Conservation (phyloP, 2,888 invertebrate species). For the Pimpla rufipes region DNA sequence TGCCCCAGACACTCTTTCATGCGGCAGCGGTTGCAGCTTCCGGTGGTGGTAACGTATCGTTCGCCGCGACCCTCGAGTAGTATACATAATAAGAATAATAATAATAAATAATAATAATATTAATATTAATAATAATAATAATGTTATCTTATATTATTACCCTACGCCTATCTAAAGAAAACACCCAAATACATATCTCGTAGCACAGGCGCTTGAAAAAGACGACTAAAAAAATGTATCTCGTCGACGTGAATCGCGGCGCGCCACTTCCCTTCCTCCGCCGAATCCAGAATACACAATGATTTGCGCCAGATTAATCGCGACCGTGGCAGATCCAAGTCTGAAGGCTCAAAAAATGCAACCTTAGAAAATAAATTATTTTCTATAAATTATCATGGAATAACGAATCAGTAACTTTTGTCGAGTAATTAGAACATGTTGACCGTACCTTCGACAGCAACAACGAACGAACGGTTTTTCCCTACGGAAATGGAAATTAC, state of each 20-base stretch:
- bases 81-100: slow-evolving; percentile 43
- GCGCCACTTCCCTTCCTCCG: not conserved
- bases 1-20: slow-evolving; percentile 79
- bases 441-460: not conserved
- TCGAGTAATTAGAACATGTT: not conserved
- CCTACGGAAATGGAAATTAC: slow-evolving; percentile 5
- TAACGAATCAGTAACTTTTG: not conserved
- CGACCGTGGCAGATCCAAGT: not conserved
- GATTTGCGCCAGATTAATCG: not conserved
- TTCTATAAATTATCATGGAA: not conserved
- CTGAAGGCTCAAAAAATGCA: too few species aligned
- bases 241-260: slow-evolving; percentile 9
- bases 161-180: slow-evolving; percentile 31
- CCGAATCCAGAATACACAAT: not conserved
- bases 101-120: slow-evolving; percentile 11
- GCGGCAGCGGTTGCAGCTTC: slow-evolving; percentile 81
- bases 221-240: slow-evolving; percentile 18
- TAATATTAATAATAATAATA: not conserved
- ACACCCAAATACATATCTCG: slow-evolving; percentile 45
- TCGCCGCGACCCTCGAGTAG: slow-evolving; percentile 84
- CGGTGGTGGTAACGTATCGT: slow-evolving; percentile 83
- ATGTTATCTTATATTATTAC: slow-evolving; percentile 40
- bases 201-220: slow-evolving; percentile 28
- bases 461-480: not conserved
- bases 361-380: not conserved